Base-by-base conservation (phyloP, 2,797 vertebrate species). In the Chelmon rostratus region DNA sequence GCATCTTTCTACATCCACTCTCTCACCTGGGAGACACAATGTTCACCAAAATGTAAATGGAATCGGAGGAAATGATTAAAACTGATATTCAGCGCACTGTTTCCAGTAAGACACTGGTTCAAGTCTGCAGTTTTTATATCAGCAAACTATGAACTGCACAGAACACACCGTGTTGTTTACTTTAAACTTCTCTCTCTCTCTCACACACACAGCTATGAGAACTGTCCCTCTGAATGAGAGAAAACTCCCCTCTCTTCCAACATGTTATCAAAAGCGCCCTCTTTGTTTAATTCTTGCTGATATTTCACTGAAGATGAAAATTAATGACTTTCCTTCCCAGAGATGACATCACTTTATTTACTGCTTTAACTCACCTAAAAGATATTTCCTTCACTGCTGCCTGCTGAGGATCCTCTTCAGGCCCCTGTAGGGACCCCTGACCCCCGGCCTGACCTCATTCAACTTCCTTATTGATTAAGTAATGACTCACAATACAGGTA, bases 391-490 rank as follows among this genome's bases (percentile, higher is more conserved):
- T 61, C 11, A 13, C 7, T 28, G 12, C 18, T 54, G 3, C 64
- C 57, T 54, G 19, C 35, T 33, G 50, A 78, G 8, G 46, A 35
- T 16, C 46, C 25, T 25, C 6, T n/a, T 0, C 31, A 23, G 33
- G 3, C 21, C 10, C 13, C 23, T 25, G 3, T 53, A 58, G 28
- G 6, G 11, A 10, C 31, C 42, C 31, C 42, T 53, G 16, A 78
- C 46, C 65, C 50, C n/a, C 5, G 8, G 8, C 53, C 9, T 77
- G 64, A 86, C 40, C 38, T 63, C 38, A 59, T 62, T 73, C n/a
- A 63, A n/a, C 5, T 6, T 3, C 23, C 62, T 56, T 63, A 88
- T 87, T 81, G 84, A 84, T 82, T 52, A 59, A 64, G 58, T 38
- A 65, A 33, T 62, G 52, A 47, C 25, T 86, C 74, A 58, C 16